A percentile compares a stretch with the other conserved stretches of the same genome.
These are phyloP conservation scores for Drosophila seguyi DNA, from an alignment of 1,140 invertebrate species.

Conservation along the genomic window DNA sequence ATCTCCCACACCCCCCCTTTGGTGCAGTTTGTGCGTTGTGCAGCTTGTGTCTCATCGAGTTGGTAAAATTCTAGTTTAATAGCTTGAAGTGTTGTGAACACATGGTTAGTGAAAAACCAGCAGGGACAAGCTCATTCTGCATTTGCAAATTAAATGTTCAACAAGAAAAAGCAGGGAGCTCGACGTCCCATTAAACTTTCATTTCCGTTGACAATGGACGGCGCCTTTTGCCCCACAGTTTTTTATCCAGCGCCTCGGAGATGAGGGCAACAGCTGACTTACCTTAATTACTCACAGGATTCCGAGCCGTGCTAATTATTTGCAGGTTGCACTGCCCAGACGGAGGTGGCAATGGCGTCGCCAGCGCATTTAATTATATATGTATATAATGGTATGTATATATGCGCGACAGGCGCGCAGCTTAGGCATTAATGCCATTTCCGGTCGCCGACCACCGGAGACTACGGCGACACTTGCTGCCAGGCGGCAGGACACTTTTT, in stretches of 20 bases:
- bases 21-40: not conserved
- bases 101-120: slow-evolving; percentile 36
- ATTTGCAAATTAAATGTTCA: slow-evolving; percentile 10
- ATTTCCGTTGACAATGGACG: slow-evolving; percentile 62
- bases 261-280: slow-evolving; percentile 69
- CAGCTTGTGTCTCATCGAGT: slow-evolving; percentile 35
- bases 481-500: slow-evolving; percentile 20
- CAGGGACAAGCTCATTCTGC: slow-evolving; percentile 42
- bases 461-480: slow-evolving; percentile 22
- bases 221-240: slow-evolving; percentile 32
- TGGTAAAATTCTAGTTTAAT: slow-evolving; percentile 57
- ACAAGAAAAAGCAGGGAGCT: slow-evolving; percentile 28
- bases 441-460: slow-evolving; percentile 54
- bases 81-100: slow-evolving; percentile 53
- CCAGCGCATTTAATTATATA: slow-evolving; percentile 74
- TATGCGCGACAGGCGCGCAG: slow-evolving; percentile 34
- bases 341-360: slow-evolving; percentile 6
- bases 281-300: slow-evolving; percentile 78
- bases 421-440: slow-evolving; percentile 76
- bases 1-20: not conserved
- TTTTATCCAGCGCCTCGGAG: slow-evolving; percentile 3
- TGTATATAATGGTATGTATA: not conserved
- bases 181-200: slow-evolving; percentile 64
- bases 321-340: slow-evolving; percentile 53
- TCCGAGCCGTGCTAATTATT: slow-evolving; percentile 76